These are phyloP conservation scores for Caenorhabditis brenneri DNA, from an alignment of 1,140 invertebrate species.

Conservation along the genomic window DNA sequence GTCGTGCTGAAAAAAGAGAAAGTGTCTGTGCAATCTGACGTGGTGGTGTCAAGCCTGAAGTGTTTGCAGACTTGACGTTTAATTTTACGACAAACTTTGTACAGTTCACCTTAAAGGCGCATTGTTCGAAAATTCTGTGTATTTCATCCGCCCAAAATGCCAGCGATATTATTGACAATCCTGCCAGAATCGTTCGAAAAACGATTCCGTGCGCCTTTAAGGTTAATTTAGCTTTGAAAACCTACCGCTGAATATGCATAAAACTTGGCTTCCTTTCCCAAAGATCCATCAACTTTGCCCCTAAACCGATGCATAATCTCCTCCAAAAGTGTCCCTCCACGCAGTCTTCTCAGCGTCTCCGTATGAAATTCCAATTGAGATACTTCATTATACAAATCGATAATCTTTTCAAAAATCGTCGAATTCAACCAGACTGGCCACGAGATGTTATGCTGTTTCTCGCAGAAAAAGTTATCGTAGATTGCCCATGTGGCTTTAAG, in stretches of 20 bases:
- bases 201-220: too few species aligned
- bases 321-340: constrained; percentile 53
- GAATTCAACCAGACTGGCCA: constrained; percentile 55
- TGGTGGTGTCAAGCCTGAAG: too few species aligned
- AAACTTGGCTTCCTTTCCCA: constrained; percentile 45
- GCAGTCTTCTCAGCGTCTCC: constrained; percentile 44
- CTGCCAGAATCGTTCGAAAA: too few species aligned
- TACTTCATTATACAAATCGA: constrained; percentile 47
- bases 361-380: constrained; percentile 53
- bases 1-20: constrained; percentile 54
- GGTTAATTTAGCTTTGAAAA: too few species aligned
- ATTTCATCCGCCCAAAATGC: too few species aligned
- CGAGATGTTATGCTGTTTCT: constrained; percentile 55
- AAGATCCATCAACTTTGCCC: constrained; percentile 42
- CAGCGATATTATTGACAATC: too few species aligned
- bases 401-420: constrained; percentile 40
- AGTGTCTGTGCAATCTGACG: too few species aligned
- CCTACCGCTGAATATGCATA: constrained; percentile 57
- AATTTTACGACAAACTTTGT: too few species aligned
- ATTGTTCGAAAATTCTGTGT: too few species aligned
- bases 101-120: background rate
- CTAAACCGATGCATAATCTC: constrained; percentile 51
- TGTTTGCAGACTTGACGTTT: too few species aligned
- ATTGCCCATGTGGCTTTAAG: constrained; percentile 54
- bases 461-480: constrained; percentile 53